Evolutionary conservation across 1,140 invertebrate species (phyloP).

Genomic region (Papilio machaon): DNA sequence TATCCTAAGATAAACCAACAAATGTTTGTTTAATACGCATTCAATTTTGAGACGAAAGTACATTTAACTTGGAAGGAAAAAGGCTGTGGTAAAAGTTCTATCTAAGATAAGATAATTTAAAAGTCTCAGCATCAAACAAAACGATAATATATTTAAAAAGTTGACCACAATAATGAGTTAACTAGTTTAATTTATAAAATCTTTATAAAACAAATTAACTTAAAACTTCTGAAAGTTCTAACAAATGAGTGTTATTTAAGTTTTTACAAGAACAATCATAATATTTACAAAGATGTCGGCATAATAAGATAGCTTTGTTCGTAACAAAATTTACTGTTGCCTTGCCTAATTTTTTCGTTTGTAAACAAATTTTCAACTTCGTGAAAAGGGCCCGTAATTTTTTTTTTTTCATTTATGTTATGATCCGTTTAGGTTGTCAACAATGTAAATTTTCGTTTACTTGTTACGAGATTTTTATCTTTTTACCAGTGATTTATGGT

Average conservation of each 20-base stretch:
- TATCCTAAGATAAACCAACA: no score
- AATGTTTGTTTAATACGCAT: no score
- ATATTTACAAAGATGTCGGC: conserved; percentile 4
- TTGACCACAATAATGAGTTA: background rate
- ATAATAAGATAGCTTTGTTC: conserved; percentile 18
- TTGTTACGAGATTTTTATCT: background rate
- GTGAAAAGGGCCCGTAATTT: background rate
- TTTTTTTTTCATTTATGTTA: background rate
- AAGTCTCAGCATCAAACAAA: background rate
- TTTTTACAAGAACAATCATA: conserved; percentile 3
- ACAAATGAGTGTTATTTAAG: conserved; percentile 18
- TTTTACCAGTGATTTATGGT: background rate
- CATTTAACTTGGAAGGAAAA: no score
- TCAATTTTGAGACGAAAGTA: no score
- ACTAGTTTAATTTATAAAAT: background rate
- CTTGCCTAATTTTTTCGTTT: conserved; percentile 5
- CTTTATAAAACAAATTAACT: background rate
- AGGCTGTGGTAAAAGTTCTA: no score
- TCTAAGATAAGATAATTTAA: no score
- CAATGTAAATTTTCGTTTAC: background rate
- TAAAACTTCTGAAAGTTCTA: background rate
- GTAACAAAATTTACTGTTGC: conserved; percentile 12
- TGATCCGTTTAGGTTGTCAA: background rate
- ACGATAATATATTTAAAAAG: background rate
- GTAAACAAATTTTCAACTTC: conserved; percentile 1